Percentiles rank a stretch among this genome's conserved stretches.
Evolutionary conservation across 1,140 invertebrate genomes (phyloP).

Genomic region (Oncopodura yosiiana): DNA sequence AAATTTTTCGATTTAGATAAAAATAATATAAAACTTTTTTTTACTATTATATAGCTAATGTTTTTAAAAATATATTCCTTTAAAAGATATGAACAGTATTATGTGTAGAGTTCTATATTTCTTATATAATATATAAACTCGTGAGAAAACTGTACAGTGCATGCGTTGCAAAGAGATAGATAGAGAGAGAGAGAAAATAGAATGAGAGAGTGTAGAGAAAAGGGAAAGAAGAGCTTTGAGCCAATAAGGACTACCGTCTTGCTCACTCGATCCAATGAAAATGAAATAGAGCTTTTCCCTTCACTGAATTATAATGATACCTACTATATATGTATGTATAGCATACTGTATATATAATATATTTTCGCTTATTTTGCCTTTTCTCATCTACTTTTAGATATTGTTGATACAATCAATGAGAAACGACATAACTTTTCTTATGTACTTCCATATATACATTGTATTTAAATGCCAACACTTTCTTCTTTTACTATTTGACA

Average conservation of each 20-base stretch:
- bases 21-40: too few species aligned
- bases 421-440: slow-evolving; percentile 7
- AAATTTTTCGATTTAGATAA: too few species aligned
- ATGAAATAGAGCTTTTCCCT: neutral
- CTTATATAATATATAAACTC: too few species aligned
- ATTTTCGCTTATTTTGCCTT: neutral
- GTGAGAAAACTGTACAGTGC: neutral
- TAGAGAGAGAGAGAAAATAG: too few species aligned
- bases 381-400: slow-evolving; percentile 3
- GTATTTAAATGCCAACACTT: slow-evolving; percentile 6
- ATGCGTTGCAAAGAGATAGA: slow-evolving; percentile 2
- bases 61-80: too few species aligned
- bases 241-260: slow-evolving; percentile 20
- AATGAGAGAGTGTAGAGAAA: slow-evolving; percentile 12
- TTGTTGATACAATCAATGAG: slow-evolving; percentile 1
- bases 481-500: slow-evolving; percentile 10
- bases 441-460: neutral
- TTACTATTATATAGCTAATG: too few species aligned
- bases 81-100: too few species aligned
- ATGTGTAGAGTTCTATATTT: too few species aligned
- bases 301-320: neutral
- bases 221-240: slow-evolving; percentile 9
- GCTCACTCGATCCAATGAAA: slow-evolving; percentile 16
- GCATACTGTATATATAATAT: neutral
- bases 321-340: neutral